Evolutionary conservation across 2,888 invertebrate genomes (phyloP), one percentile per base, ranked within the genome.

Genomic region (Sialis lutaria): DNA sequence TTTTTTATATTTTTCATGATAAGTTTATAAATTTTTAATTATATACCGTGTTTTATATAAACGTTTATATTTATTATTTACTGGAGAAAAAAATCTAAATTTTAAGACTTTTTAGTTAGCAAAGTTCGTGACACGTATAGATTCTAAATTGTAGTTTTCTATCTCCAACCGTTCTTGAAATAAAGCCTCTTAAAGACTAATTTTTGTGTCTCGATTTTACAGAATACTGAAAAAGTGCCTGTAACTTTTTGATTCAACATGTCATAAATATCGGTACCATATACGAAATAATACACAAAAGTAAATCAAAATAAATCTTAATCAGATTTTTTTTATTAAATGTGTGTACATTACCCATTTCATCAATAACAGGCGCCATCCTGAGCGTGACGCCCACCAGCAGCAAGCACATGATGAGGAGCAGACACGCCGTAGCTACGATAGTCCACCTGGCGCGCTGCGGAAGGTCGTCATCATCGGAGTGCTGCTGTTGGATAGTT

Each of bases 311-410:
- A 22, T 6, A 40, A 13, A 13, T 22, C 2, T 22, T 22, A 22
- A 22, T 22, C 22, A 22, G 22, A 22, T 5, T 40, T 40, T 5
- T 40, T 1, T 45, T 22, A 22, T 22, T 4, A 22, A 2, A 22
- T 22, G 22, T 22, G 22, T 22, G 22, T 22, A 22, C 22, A 22
- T 82, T 67, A 92, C 92, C 91, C 83, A 92, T 87, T 59, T 91
- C 91, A 62, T 93, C 92, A 58, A 93, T 93, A 54, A 92, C 82
- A 8, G 92, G 92, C 9, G 92, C 91, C 89, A 93, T 90, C 52
- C 91, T 73, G 33, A 93, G 70, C 5, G 92, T 92, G 48, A 92
- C 84, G 10, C 91, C 92, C 33, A 93, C 91, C 50, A 93, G 71
- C 53, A 92, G 72, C 57, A 93, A 75, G 65, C 91, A 90, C 71